Conservation (phyloP, 2,113 vertebrate species). For the Myotis lucifugus region DNA sequence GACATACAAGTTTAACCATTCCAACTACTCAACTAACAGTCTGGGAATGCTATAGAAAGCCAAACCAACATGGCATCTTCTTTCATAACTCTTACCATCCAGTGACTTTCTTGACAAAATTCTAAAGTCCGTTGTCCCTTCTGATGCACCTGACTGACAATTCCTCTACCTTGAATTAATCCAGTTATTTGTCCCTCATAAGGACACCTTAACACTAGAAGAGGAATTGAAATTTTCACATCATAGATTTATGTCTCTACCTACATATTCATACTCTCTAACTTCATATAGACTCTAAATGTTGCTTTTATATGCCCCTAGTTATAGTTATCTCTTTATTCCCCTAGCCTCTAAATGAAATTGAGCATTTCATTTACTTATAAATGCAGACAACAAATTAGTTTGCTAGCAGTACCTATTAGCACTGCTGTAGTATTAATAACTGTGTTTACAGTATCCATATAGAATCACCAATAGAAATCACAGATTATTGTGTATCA, state of each 20-base stretch:
- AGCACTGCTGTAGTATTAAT: neutral
- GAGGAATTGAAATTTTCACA: constrained; percentile 16
- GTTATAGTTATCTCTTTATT: neutral
- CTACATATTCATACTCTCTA: neutral
- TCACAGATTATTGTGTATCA: neutral
- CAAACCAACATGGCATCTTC: neutral
- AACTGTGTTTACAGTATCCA: neutral
- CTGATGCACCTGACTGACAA: neutral
- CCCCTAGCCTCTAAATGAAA: neutral
- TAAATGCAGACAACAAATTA: neutral
- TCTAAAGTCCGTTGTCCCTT: neutral
- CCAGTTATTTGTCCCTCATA: neutral
- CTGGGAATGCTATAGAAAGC: neutral
- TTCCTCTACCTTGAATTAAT: neutral
- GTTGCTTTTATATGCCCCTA: neutral
- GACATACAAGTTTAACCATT: neutral
- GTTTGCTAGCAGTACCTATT: neutral
- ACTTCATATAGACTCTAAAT: neutral
- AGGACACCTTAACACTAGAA: neutral
- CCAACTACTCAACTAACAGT: neutral
- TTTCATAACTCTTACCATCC: neutral
- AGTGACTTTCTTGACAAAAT: neutral
- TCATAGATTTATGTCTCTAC: neutral
- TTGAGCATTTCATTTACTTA: neutral
- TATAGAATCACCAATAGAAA: neutral